Evolutionary conservation across 2,888 invertebrate genomes (phyloP).

Genomic region (Ochropleura plecta): DNA sequence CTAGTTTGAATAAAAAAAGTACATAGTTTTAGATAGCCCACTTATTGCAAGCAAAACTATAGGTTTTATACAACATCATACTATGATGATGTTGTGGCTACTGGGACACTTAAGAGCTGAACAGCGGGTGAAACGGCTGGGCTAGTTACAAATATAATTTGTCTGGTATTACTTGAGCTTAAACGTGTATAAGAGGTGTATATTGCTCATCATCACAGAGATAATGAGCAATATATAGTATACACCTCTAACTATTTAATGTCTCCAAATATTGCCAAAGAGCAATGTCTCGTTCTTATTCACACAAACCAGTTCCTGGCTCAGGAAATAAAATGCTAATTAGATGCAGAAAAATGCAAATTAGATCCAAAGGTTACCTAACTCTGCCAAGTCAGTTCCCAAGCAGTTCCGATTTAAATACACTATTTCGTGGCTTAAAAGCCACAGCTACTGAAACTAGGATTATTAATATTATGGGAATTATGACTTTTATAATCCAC

Average conservation of each 20-base stretch:
- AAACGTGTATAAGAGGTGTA: background rate
- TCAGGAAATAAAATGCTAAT: conserved; percentile 42
- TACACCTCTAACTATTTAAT: background rate
- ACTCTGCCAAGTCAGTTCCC: background rate
- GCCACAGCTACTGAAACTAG: background rate
- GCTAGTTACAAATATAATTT: too few relatives aligned
- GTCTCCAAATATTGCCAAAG: background rate
- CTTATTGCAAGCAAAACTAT: too few relatives aligned
- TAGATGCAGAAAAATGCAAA: conserved; percentile 42
- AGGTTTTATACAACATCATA: too few relatives aligned
- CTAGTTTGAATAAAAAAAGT: too few relatives aligned
- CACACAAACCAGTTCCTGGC: conserved; percentile 17
- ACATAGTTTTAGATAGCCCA: too few relatives aligned
- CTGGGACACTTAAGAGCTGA: too few relatives aligned
- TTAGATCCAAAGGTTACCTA: conserved; percentile 35
- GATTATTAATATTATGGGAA: conserved; percentile 18
- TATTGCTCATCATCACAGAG: background rate
- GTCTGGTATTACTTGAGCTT: background rate
- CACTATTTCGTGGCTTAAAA: conserved; percentile 1
- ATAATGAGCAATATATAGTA: background rate
- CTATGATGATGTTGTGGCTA: too few relatives aligned
- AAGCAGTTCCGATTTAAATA: conserved; percentile 35
- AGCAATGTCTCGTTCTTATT: background rate
- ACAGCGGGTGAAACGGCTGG: too few relatives aligned
- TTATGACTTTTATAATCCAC: conserved; percentile 30